Evolutionary conservation across 2,797 vertebrate species (phyloP), one percentile per base, ranked within the genome.

Genomic region (Brachymystax lenok): DNA sequence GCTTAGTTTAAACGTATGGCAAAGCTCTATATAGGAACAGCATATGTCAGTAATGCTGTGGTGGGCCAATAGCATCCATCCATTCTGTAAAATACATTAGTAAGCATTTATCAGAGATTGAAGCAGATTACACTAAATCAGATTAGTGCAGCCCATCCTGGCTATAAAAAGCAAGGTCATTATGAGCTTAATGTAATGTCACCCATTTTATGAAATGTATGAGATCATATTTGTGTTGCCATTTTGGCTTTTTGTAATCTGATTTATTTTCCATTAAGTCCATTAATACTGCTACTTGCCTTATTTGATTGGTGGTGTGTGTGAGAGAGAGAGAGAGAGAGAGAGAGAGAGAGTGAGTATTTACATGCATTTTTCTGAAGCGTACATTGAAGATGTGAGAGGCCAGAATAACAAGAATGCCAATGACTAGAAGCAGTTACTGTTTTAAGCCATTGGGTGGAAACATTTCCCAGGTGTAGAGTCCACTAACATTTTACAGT

Each of bases 61-160:
- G 40, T 46, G 40, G 35, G 79, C 91, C 91, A 92, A 88, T 89
- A 76, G 86, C 85, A 86, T 83, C 67, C 33, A 83, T 80, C 80
- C 81, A 82, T 89, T 88, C 85, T 77, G 72, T 77, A 80, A 93
- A 90, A 94, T 91, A 82, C 91, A 91, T 90, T 83, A 84, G 93
- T 94, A 94, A 94, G 94, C 93, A 93, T 93, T 94, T 94, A 93
- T 93, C 83, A 88, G 88, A 93, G 94, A 95, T 94, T 94, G 90
- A 76, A 92, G 86, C 89, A 94, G 94, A 95, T 95, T 94, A 95
- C 86, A 82, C 84, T 84, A 93, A 95, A 94, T 93, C 92, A 93
- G 94, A 94, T 95, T 95, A 95, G 83, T 81, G 86, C 76, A 88
- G 83, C 88, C 89, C 80, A 90, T 89, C 92, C 92, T 88, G 85